Conservation (phyloP, 2,113 vertebrate genomes). For the Varanus salvator region DNA sequence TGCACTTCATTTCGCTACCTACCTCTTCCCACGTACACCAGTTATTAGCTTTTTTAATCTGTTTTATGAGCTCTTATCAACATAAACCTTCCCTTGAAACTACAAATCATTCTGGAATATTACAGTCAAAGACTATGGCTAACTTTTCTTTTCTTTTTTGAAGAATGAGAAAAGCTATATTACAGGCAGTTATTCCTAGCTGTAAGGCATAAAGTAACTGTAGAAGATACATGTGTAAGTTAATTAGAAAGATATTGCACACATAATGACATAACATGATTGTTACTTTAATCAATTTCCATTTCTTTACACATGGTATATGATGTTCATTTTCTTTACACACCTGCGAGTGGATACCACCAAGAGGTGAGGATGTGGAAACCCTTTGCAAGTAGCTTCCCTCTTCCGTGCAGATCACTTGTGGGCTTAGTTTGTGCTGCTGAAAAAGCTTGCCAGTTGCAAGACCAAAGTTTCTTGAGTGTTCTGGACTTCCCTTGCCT, state of each 20-base stretch:
- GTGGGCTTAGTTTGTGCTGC: no score
- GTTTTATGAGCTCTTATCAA: not conserved
- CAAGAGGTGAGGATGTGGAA: no score
- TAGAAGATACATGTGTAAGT: no score
- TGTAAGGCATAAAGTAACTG: not conserved
- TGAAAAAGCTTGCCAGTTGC: no score
- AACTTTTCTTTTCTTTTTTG: conserved; percentile 9
- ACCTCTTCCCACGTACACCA: not conserved
- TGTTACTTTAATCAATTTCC: not conserved
- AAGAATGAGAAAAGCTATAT: not conserved
- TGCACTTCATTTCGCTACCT: not conserved
- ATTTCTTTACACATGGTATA: not conserved
- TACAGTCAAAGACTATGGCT: not conserved
- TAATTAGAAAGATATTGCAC: not conserved
- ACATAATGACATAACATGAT: not conserved
- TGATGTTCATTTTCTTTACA: conserved; percentile 2
- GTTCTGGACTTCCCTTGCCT: no score
- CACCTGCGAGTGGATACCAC: not conserved
- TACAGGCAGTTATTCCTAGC: not conserved
- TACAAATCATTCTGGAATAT: not conserved
- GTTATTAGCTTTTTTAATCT: not conserved
- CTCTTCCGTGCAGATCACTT: no score
- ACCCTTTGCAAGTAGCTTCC: no score
- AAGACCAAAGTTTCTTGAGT: no score
- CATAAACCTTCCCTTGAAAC: not conserved